Base-by-base conservation (phyloP, 2,113 vertebrate genomes). In the Oryctolagus cuniculus region DNA sequence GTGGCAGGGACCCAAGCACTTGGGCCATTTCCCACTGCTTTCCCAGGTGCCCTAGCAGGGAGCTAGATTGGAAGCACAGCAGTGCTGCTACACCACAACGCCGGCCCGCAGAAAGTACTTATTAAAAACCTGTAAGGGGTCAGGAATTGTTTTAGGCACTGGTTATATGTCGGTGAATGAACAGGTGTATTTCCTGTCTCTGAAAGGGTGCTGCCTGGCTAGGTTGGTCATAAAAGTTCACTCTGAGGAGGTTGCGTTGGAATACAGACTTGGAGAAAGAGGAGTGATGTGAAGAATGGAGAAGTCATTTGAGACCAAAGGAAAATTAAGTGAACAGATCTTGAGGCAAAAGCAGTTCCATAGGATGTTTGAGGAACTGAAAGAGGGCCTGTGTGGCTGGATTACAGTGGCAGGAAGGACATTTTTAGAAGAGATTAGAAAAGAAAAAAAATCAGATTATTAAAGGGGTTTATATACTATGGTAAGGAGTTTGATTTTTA, bases 261-360 rank as follows among this genome's bases (percentile, higher is more conserved):
- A 74, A 31, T 12, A 38, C 19, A 83, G 38, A 66, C 73, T 75
- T 79, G 51, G 61, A 89, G 90, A 92, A 80, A 84, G 74, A 80
- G 53, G 77, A 77, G 25, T 83, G 31, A 21, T 13, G 27, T 21
- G 38, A 72, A 93, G 63, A 78, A 53, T 53, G 24, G 24, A 91
- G 49, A 55, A 34, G 49, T 63, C 84, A 93, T 92, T 94, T 24
- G n/a, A 89, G 81, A 78, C 82, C 80, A 89, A 96, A 78, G 21
- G 51, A 55, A 73, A 81, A 1, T 34, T 34, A 17, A 79, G 36
- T 53, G 5, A 89, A 21, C 72, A 88, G 61, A 61, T 58, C 12
- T 55, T 38, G 58, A 94, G 73, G 36, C 24, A 78, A 91, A 96
- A 91, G 55, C 61, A 74, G 55, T 5, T 36, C n/a, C 51, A 44